Base-by-base conservation (phyloP, 1,140 invertebrate species). In the Lepidurus couesii region DNA sequence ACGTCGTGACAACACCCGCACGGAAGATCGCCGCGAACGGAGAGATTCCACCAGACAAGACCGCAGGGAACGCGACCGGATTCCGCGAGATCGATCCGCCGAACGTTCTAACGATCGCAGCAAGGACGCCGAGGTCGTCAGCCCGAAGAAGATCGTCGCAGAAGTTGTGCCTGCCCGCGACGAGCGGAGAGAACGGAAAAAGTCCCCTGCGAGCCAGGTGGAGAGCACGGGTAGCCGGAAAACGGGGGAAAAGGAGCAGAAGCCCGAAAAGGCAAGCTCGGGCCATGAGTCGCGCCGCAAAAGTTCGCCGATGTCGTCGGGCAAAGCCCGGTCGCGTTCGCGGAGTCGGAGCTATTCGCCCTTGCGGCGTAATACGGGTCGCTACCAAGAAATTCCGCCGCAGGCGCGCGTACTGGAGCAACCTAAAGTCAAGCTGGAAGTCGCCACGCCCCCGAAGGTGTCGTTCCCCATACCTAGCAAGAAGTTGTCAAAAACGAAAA, bases 281-380 rank as follows among this genome's bases (percentile, higher is more conserved):
- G 13, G 13, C 4, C 47, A 65, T 1, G 47, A 65, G 6, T 65
- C 47, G 1, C 47, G 47, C 0, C 47, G 13, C 6, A 65, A 65
- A 13, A 65, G 47, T 21, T 21, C 47, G 21, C 47, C 47, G 21
- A 21, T 21, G 8, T 21, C 1, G 13, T 13, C 47, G 11, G 1
- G 47, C 21, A 53, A 53, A 53, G 3, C 47, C 47, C 47, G 47
- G 47, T 53, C 47, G 47, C 47, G 47, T 13, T 65, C 53, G 9
- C 16, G 13, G 11, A 42, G 42, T 84, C 86, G 65, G 77, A 90
- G 89, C 78, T 91, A 91, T 81, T 91, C 90, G 0, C 90, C 90
- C 0, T 87, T 90, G 0, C 84, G 88, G 8, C 85, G 88, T 10
- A 88, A 89, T 84, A 89, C 90, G 0, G 90, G 90, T 79, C 86